Evolutionary conservation across 92 coral and sea anemone species (phyloP).

Genomic region (Heliopora coerulea): DNA sequence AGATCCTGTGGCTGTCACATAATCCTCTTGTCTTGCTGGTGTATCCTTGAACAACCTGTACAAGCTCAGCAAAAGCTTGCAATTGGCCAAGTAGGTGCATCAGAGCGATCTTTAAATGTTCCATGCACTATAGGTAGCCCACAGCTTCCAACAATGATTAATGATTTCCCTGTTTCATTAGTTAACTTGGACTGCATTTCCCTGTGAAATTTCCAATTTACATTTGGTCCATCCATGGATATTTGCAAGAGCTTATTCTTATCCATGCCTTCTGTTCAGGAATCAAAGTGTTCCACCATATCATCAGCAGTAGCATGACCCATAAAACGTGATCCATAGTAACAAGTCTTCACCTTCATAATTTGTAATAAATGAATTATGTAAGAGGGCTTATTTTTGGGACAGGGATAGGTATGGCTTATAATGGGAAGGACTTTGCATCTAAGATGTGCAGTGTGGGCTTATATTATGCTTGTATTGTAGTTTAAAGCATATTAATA

Average conservation of each 20-base stretch:
- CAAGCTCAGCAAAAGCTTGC: conserved; percentile 37
- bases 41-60: conserved; percentile 50
- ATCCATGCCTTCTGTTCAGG: conserved; percentile 40
- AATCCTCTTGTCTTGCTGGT: conserved; percentile 60
- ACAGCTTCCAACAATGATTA: conserved; percentile 46
- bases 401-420: no score
- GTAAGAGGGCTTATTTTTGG: not conserved
- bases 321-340: conserved; percentile 42
- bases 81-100: conserved; percentile 39
- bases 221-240: conserved; percentile 62
- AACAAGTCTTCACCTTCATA: conserved; percentile 39
- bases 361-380: conserved; percentile 9
- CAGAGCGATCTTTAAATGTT: no score
- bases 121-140: conserved; percentile 29
- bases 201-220: conserved; percentile 55
- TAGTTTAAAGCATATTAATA: conserved; percentile 4
- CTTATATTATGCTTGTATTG: not conserved
- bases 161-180: conserved; percentile 45
- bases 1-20: conserved; percentile 43
- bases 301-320: conserved; percentile 65
- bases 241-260: conserved; percentile 53
- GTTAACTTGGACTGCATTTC: conserved; percentile 41
- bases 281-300: conserved; percentile 55
- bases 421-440: no score
- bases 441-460: no score